These are phyloP conservation scores for Neocloeon triangulifer DNA, from an alignment of 1,140 invertebrate species.

Conservation along the genomic window DNA sequence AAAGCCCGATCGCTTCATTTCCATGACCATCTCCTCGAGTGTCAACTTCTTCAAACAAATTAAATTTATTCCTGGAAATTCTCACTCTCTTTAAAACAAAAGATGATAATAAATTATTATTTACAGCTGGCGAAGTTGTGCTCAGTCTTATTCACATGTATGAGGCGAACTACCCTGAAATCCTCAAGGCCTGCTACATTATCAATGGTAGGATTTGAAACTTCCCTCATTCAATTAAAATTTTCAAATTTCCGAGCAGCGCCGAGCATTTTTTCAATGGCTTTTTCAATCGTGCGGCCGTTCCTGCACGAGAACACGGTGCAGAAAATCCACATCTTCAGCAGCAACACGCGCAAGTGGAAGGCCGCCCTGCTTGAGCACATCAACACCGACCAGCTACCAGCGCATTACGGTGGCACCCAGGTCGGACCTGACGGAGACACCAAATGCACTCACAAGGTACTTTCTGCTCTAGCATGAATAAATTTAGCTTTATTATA, in stretches of 20 bases:
- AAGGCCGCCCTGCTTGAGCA: constrained; percentile 37
- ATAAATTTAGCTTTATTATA: no score
- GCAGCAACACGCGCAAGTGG: constrained; percentile 52
- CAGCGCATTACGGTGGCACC: constrained; percentile 56
- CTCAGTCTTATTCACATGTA: constrained; percentile 61
- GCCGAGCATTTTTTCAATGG: constrained; percentile 67
- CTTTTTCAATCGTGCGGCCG: constrained; percentile 69
- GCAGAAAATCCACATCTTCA: constrained; percentile 71
- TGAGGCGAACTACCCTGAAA: constrained; percentile 71
- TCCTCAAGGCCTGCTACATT: constrained; percentile 62
- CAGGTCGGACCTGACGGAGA: constrained; percentile 56
- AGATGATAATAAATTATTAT: no score
- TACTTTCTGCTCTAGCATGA: no score
- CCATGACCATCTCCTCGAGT: no score
- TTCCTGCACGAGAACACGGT: constrained; percentile 75
- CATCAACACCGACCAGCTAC: constrained; percentile 48
- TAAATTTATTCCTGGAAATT: no score
- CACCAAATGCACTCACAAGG: constrained; percentile 40
- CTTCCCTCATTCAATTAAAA: background rate
- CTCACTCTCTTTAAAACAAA: no score
- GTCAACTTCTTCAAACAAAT: no score
- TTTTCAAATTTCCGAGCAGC: constrained; percentile 33
- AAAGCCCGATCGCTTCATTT: no score
- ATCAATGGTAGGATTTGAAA: constrained; percentile 40
- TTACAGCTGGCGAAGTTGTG: constrained; percentile 46